These are phyloP conservation scores for Polydesmus complanatus DNA, from an alignment of 2,888 invertebrate genomes.

Conservation along the genomic window DNA sequence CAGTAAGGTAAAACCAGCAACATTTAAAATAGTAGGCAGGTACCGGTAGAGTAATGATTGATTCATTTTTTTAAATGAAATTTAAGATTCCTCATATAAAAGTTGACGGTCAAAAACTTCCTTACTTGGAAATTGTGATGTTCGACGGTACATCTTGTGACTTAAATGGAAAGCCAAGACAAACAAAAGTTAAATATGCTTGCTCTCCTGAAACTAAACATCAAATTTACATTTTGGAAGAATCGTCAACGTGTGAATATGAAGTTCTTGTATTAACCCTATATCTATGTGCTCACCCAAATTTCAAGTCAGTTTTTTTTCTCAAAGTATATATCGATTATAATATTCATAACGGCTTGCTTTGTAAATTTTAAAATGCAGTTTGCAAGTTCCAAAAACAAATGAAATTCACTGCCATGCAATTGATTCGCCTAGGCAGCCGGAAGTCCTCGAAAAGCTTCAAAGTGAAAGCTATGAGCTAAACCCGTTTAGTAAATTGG, in stretches of 20 bases:
- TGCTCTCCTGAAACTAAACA: conserved; percentile 79
- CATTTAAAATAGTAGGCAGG: neutral
- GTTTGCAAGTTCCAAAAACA: conserved; percentile 26
- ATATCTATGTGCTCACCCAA: conserved; percentile 73
- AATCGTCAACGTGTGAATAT: conserved; percentile 86
- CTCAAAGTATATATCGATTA: neutral
- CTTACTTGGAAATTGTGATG: conserved; percentile 68
- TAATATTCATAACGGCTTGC: conserved; percentile 11
- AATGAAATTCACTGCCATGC: conserved; percentile 32
- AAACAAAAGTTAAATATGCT: conserved; percentile 69
- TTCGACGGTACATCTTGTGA: conserved; percentile 85
- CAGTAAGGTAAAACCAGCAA: neutral
- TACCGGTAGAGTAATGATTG: neutral
- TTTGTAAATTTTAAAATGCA: conserved; percentile 18
- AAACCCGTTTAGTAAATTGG: conserved; percentile 1
- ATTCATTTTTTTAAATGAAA: neutral
- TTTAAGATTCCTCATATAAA: conserved; percentile 43
- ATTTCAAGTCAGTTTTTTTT: conserved; percentile 47
- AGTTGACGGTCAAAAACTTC: conserved; percentile 75
- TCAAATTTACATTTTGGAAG: conserved; percentile 83
- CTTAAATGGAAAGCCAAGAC: conserved; percentile 66
- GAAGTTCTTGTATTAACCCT: conserved; percentile 81
- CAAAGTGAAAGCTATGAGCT: conserved; percentile 47
- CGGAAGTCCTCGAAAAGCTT: conserved; percentile 52
- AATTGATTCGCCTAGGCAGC: conserved; percentile 48